Conservation (phyloP, 2,113 vertebrate species). For the Megaceryle torquata region DNA sequence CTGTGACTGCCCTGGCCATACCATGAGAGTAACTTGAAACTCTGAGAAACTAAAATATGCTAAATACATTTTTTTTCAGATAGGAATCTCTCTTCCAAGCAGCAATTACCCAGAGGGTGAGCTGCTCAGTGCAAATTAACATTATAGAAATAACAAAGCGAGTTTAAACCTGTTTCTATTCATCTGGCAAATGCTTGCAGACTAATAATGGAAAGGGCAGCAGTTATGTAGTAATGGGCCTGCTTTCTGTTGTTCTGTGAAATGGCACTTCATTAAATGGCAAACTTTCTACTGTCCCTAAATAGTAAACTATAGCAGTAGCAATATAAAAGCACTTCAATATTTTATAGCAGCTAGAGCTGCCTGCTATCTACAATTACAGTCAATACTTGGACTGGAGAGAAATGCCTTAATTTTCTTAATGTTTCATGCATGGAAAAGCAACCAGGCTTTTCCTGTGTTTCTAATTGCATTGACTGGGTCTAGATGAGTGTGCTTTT, state of each 20-base stretch:
- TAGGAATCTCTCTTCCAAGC: neutral
- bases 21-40: neutral
- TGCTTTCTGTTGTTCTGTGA: slow-evolving; percentile 22
- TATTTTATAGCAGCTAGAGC: slow-evolving; percentile 60
- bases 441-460: slow-evolving; percentile 64
- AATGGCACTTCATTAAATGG: slow-evolving; percentile 61
- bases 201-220: slow-evolving; percentile 49
- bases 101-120: neutral
- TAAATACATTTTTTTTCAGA: neutral
- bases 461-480: slow-evolving; percentile 65
- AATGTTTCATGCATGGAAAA: slow-evolving; percentile 74
- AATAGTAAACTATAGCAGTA: slow-evolving; percentile 61
- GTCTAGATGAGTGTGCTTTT: slow-evolving; percentile 58
- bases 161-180: slow-evolving; percentile 36
- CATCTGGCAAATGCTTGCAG: slow-evolving; percentile 36
- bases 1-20: neutral
- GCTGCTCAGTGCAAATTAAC: slow-evolving; percentile 17
- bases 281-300: slow-evolving; percentile 30
- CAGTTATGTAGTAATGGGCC: slow-evolving; percentile 2
- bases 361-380: slow-evolving; percentile 71
- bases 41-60: neutral
- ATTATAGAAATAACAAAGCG: slow-evolving; percentile 11
- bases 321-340: slow-evolving; percentile 42
- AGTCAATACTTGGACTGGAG: slow-evolving; percentile 59
- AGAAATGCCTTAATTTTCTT: slow-evolving; percentile 71